phyloP scores from a whole-genome alignment of 2,113 vertebrate species.

The Grus americana region DNA sequence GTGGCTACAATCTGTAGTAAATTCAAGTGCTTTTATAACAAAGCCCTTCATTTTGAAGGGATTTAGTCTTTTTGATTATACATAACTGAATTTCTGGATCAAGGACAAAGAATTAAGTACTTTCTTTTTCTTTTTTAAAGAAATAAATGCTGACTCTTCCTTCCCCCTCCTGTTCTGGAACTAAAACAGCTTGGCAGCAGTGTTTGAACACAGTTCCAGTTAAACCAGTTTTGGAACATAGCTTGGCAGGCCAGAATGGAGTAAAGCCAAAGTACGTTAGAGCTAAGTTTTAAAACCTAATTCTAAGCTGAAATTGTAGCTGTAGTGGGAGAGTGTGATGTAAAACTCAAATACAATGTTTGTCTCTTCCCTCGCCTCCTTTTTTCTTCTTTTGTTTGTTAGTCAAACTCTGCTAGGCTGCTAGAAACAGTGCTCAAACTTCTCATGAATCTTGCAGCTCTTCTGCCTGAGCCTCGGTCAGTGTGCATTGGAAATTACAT shows the following conservation, averaged over 20 bases:
- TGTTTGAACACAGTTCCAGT: not conserved
- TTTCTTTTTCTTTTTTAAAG: not conserved
- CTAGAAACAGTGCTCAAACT: not conserved
- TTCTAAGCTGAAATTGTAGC: not conserved
- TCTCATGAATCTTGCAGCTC: not conserved
- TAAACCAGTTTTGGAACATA: slow-evolving; percentile 37
- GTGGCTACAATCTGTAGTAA: slow-evolving; percentile 34
- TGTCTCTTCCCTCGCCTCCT: not conserved
- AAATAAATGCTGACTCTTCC: slow-evolving; percentile 4
- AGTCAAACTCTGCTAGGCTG: not conserved
- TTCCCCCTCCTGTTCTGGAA: not conserved
- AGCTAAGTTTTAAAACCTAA: slow-evolving; percentile 2
- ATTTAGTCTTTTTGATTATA: slow-evolving; percentile 25
- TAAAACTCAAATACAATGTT: not conserved
- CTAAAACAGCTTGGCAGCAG: slow-evolving; percentile 10
- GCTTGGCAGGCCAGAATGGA: not conserved
- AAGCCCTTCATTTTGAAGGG: slow-evolving; percentile 34
- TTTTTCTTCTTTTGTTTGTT: not conserved
- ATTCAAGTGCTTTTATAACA: slow-evolving; percentile 26
- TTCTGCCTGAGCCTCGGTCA: not conserved
- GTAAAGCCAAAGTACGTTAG: not conserved
- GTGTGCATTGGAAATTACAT: not conserved
- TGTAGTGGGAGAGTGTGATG: not conserved
- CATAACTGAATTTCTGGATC: slow-evolving; percentile 25
- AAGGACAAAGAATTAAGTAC: not conserved